Base-by-base conservation (phyloP, 1,140 invertebrate species). In the Drosophila varians region DNA sequence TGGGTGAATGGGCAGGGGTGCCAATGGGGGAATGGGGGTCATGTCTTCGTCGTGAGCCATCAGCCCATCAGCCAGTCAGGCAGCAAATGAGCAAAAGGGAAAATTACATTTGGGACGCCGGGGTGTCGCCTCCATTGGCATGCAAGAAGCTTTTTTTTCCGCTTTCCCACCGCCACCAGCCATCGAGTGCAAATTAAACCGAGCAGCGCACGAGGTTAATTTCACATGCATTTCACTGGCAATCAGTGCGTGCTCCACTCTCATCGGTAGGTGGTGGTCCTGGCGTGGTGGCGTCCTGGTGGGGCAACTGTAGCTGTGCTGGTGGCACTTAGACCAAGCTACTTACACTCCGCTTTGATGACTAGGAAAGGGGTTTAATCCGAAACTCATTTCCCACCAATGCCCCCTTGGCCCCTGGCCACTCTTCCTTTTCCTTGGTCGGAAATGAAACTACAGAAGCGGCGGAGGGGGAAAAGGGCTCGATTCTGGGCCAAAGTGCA, bases 151-250 rank as follows among this genome's bases (percentile, higher is more conserved):
- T 31, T 31, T 66, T 66, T 66, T 66, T 66, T 57, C 45, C 47
- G 69, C 56, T 72, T 64, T 71, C 65, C 77, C 64, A 61, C 60
- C 42, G 42, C 54, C 28, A 31, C 28, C 60, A 72, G 57, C 71
- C 56, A 79, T 86, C 77, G 73, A 86, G 80, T 84, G 80, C 72
- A 84, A 84, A 84, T 84, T 84, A 84, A 84, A 87, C 49, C 76
- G 80, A 86, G 73, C 80, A 84, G 80, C 61, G 76, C 76, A 82
- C 74, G 69, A 62, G 82, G 68, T 87, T 86, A 87, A 86, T 86
- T 86, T 86, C 80, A 86, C 80, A 86, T 86, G 80, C 80, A 86
- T 82, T 87, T 87, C 80, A 70, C 57, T 82, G 47, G 80, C 82
- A 86, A 86, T 86, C 82, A 87, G 80, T 86, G 82, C 82, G 80